Evolutionary conservation across 2,888 invertebrate species (phyloP).

Genomic region (Theretra japonica): DNA sequence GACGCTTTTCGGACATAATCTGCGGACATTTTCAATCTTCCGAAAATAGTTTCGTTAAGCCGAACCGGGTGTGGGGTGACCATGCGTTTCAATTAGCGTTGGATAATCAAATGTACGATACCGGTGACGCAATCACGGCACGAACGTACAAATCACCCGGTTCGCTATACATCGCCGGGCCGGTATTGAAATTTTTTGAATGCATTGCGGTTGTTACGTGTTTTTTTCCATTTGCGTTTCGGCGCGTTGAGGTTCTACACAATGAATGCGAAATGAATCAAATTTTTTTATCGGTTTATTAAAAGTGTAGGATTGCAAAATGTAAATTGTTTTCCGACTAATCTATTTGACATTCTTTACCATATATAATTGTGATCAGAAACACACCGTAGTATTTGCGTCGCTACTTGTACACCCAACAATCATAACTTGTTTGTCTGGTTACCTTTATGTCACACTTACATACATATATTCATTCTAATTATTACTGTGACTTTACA

Average conservation of each 20-base stretch:
- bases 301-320: neutral
- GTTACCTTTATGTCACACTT: too few relatives aligned
- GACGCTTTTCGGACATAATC: constrained; percentile 9
- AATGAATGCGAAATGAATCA: too few relatives aligned
- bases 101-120: constrained; percentile 2
- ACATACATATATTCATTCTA: too few relatives aligned
- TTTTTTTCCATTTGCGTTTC: neutral
- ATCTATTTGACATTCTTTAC: too few relatives aligned
- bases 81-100: constrained; percentile 22
- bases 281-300: too few relatives aligned
- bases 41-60: constrained; percentile 23
- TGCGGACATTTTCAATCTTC: constrained; percentile 26
- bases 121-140: constrained; percentile 26
- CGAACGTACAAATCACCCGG: constrained; percentile 1
- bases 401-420: too few relatives aligned
- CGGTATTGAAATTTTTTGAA: neutral
- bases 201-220: neutral
- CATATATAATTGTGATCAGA: too few relatives aligned
- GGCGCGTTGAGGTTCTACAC: too few relatives aligned
- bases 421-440: too few relatives aligned
- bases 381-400: too few relatives aligned
- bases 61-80: neutral
- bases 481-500: too few relatives aligned
- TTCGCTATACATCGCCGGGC: neutral
- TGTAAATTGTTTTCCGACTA: too few relatives aligned